phyloP scores from a whole-genome alignment of 2,113 vertebrate genomes.

The Paedocypris sp. region DNA sequence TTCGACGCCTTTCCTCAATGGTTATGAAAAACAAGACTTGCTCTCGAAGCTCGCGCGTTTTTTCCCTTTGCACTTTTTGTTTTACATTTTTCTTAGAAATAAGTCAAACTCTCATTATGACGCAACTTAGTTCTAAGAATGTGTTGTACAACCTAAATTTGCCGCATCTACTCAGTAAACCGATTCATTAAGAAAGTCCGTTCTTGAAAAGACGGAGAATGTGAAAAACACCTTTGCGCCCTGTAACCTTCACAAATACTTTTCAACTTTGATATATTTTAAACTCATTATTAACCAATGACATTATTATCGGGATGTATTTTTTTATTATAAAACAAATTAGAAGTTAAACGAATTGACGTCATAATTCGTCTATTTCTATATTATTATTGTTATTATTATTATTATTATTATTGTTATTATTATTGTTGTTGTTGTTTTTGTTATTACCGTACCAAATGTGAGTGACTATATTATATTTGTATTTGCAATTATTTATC shows the following conservation, averaged over 20 bases:
- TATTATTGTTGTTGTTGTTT: neutral
- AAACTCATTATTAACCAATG: too few relatives aligned
- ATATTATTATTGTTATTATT: neutral
- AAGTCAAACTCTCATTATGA: constrained; percentile 38
- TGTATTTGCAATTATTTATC: neutral
- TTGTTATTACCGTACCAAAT: neutral
- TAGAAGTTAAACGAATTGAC: too few relatives aligned
- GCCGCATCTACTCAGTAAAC: constrained; percentile 33
- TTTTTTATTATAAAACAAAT: too few relatives aligned
- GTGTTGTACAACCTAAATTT: constrained; percentile 9
- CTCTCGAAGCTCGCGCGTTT: constrained; percentile 24
- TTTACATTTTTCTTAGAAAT: constrained; percentile 55
- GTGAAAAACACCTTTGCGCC: constrained; percentile 38
- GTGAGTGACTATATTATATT: neutral
- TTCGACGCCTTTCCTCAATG: too few relatives aligned
- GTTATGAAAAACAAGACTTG: constrained; percentile 34
- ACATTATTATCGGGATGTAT: too few relatives aligned
- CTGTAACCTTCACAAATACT: too few relatives aligned
- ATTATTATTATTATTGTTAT: neutral
- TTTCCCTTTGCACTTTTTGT: constrained; percentile 20
- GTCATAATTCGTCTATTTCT: neutral
- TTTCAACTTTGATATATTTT: too few relatives aligned
- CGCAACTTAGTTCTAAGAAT: constrained; percentile 54
- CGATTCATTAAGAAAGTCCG: constrained; percentile 27
- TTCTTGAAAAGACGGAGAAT: constrained; percentile 54